phyloP scores from a whole-genome alignment of 64 coral and sea anemone species.

The Pachyseris speciosa region DNA sequence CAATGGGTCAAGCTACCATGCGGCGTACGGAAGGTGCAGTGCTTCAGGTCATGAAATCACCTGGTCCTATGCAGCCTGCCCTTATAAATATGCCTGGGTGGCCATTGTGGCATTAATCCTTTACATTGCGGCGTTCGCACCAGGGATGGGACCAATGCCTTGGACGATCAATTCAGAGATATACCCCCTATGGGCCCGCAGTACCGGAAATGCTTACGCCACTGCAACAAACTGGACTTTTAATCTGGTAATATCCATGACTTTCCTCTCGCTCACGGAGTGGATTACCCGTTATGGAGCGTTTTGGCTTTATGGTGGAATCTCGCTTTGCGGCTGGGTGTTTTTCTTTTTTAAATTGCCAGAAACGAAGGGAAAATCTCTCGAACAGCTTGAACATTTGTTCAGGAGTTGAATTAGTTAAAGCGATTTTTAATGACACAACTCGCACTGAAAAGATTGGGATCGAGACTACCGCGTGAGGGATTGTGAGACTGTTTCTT shows the following conservation, averaged over 20 bases:
- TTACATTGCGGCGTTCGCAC: constrained; percentile 86
- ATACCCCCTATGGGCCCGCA: constrained; percentile 94
- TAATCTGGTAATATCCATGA: constrained; percentile 89
- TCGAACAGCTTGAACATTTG: constrained; percentile 80
- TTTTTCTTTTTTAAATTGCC: constrained; percentile 82
- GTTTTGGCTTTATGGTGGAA: constrained; percentile 88
- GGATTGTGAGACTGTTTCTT: no score
- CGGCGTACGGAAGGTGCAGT: constrained; percentile 77
- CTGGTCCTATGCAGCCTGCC: constrained; percentile 74
- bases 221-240: constrained; percentile 93
- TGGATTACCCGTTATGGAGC: constrained; percentile 79
- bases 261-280: constrained; percentile 85
- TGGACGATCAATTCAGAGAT: constrained; percentile 99
- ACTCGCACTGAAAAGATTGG: no score
- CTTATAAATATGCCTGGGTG: constrained; percentile 82
- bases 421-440: background rate
- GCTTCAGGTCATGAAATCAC: background rate
- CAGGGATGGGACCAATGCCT: constrained; percentile 95
- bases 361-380: constrained; percentile 92
- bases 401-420: background rate
- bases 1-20: constrained; percentile 30
- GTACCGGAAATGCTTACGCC: constrained; percentile 80
- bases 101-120: constrained; percentile 78
- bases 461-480: no score
- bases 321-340: constrained; percentile 83